A percentile compares a stretch with the other conserved stretches of the same genome.
Evolutionary conservation across 2,113 vertebrate genomes (phyloP).

Genomic region (Pitta sordida): DNA sequence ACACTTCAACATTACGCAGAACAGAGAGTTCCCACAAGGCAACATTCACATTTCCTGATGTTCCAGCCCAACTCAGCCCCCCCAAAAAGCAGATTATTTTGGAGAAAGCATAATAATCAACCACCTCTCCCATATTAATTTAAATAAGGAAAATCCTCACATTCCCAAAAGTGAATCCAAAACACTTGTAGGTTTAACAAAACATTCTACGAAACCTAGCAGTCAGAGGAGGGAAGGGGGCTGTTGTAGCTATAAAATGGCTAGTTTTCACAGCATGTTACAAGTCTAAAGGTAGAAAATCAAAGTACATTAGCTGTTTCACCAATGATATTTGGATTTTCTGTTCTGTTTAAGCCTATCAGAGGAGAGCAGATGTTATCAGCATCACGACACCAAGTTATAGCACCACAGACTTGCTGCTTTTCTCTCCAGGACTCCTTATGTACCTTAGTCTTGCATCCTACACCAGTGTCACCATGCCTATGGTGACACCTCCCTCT

Average conservation of each 20-base stretch:
- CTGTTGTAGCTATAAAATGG: background rate
- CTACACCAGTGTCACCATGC: background rate
- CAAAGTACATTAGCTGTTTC: background rate
- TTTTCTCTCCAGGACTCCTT: background rate
- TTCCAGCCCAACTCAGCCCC: background rate
- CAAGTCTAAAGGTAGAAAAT: background rate
- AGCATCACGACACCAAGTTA: background rate
- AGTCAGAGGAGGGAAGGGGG: background rate
- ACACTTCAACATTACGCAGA: background rate
- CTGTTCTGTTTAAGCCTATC: background rate
- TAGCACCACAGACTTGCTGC: background rate
- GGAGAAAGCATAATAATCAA: background rate
- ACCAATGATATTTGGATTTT: background rate
- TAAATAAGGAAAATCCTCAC: background rate
- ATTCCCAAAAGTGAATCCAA: background rate
- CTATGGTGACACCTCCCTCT: background rate
- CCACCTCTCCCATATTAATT: background rate
- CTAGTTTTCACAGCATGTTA: background rate
- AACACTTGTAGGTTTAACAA: background rate
- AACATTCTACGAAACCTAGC: background rate
- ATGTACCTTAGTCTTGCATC: background rate
- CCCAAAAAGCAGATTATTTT: fast-evolving
- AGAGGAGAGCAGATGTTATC: background rate
- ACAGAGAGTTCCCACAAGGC: background rate
- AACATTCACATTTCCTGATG: background rate